These are phyloP conservation scores for Aphaenogaster rudis DNA, from an alignment of 1,140 invertebrate species.

Conservation along the genomic window DNA sequence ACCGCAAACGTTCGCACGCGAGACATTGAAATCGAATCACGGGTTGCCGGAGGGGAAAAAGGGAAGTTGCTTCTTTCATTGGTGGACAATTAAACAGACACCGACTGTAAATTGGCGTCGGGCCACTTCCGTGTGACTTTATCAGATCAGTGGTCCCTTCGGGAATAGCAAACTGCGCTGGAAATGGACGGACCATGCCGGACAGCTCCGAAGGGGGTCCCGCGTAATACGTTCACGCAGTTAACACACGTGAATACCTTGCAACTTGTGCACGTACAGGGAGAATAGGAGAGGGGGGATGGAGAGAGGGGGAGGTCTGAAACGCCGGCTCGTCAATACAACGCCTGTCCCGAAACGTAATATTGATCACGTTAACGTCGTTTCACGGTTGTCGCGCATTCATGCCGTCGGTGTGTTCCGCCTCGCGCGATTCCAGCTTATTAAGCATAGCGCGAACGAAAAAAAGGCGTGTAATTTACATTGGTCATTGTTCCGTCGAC, in stretches of 20 bases:
- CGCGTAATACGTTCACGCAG: slow-evolving; percentile 25
- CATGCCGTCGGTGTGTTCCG: neutral
- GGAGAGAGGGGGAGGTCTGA: neutral
- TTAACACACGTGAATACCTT: slow-evolving; percentile 55
- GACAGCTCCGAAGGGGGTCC: slow-evolving; percentile 44
- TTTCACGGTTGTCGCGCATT: slow-evolving; percentile 57
- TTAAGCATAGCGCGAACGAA: slow-evolving; percentile 23
- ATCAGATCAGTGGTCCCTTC: slow-evolving; percentile 54
- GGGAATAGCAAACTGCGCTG: slow-evolving; percentile 58
- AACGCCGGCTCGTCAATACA: slow-evolving; percentile 57
- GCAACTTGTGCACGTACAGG: slow-evolving; percentile 5
- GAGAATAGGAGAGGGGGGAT: too few species aligned
- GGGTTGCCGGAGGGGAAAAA: neutral
- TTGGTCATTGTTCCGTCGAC: slow-evolving; percentile 23
- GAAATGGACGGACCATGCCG: slow-evolving; percentile 35
- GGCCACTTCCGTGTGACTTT: slow-evolving; percentile 60
- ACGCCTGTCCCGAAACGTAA: slow-evolving; percentile 52
- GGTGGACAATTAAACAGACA: slow-evolving; percentile 61
- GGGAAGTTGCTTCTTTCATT: slow-evolving; percentile 23
- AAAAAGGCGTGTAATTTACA: slow-evolving; percentile 43
- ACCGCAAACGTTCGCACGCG: neutral
- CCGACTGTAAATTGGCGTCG: slow-evolving; percentile 57
- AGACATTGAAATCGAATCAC: slow-evolving; percentile 14
- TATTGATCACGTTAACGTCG: slow-evolving; percentile 63
- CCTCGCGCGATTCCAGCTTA: slow-evolving; percentile 55